These are phyloP conservation scores for Gryllus bimaculatus DNA, from an alignment of 1,140 invertebrate genomes.

Conservation along the genomic window DNA sequence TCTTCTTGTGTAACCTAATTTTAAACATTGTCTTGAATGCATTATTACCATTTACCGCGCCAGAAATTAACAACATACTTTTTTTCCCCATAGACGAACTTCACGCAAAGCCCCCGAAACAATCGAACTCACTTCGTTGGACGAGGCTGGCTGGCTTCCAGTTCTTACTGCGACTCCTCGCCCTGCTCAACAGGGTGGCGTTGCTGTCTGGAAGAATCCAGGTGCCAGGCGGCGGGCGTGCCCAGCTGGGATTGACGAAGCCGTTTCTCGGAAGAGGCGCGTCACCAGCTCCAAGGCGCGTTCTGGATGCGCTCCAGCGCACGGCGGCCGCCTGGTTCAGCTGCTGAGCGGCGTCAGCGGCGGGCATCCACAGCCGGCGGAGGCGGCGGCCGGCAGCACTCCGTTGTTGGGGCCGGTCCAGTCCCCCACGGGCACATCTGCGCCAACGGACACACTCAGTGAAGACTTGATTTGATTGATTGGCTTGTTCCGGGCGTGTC, in stretches of 20 bases:
- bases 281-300: conserved; percentile 26
- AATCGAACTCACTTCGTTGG: conserved; percentile 32
- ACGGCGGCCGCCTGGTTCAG: conserved; percentile 28
- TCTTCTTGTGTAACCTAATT: too few relatives aligned
- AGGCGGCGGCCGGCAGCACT: conserved; percentile 31
- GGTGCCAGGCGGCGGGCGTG: conserved; percentile 34
- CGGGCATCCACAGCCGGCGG: conserved; percentile 32
- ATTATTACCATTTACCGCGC: too few relatives aligned
- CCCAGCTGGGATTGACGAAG: conserved; percentile 30
- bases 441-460: neutral
- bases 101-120: too few relatives aligned
- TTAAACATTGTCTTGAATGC: too few relatives aligned
- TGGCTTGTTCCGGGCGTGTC: too few relatives aligned
- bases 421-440: conserved; percentile 16
- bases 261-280: conserved; percentile 28
- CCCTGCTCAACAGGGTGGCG: conserved; percentile 32
- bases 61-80: too few relatives aligned
- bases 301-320: conserved; percentile 28
- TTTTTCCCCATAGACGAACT: too few relatives aligned
- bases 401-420: conserved; percentile 26
- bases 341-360: conserved; percentile 30
- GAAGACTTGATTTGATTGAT: too few relatives aligned
- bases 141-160: conserved; percentile 36
- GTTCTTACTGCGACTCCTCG: conserved; percentile 33
- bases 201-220: conserved; percentile 40